Evolutionary conservation across 1,140 invertebrate species (phyloP).

Genomic region (Maniola jurtina): DNA sequence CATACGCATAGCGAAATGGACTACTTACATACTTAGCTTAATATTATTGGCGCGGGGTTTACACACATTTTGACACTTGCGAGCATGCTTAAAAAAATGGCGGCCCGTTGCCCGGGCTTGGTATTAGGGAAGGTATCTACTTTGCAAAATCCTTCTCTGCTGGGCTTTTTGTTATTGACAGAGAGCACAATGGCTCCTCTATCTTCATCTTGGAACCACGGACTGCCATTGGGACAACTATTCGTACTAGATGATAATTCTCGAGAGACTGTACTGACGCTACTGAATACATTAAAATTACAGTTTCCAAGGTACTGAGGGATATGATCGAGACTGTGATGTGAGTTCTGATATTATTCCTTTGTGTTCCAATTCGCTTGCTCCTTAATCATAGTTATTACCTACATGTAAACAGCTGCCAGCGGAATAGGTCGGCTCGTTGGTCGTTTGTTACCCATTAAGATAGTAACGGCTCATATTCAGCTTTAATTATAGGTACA

Average conservation of each 20-base stretch:
- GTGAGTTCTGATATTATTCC: conserved; percentile 69
- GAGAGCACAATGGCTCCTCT: too few species aligned
- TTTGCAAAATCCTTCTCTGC: too few species aligned
- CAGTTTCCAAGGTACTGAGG: conserved; percentile 70
- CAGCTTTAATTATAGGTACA: conserved; percentile 17
- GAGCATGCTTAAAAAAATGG: too few species aligned
- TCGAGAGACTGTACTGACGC: conserved; percentile 53
- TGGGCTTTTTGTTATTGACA: background rate
- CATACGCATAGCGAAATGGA: too few species aligned
- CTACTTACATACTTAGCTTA: too few species aligned
- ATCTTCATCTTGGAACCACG: conserved; percentile 20
- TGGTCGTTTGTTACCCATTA: conserved; percentile 26
- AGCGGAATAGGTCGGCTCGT: conserved; percentile 46
- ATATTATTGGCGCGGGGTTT: too few species aligned
- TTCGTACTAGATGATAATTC: conserved; percentile 38
- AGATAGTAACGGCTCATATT: conserved; percentile 25
- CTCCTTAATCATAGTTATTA: conserved; percentile 73
- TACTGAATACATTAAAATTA: conserved; percentile 73
- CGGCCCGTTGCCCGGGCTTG: too few species aligned
- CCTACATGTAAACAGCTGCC: conserved; percentile 49
- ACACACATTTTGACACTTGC: too few species aligned
- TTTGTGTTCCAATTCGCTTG: conserved; percentile 56
- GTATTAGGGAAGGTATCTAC: too few species aligned
- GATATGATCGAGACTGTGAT: conserved; percentile 59
- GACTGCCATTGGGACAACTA: conserved; percentile 35